These are phyloP conservation scores for Coelopa pilipes DNA, from an alignment of 2,888 invertebrate genomes.

Conservation along the genomic window DNA sequence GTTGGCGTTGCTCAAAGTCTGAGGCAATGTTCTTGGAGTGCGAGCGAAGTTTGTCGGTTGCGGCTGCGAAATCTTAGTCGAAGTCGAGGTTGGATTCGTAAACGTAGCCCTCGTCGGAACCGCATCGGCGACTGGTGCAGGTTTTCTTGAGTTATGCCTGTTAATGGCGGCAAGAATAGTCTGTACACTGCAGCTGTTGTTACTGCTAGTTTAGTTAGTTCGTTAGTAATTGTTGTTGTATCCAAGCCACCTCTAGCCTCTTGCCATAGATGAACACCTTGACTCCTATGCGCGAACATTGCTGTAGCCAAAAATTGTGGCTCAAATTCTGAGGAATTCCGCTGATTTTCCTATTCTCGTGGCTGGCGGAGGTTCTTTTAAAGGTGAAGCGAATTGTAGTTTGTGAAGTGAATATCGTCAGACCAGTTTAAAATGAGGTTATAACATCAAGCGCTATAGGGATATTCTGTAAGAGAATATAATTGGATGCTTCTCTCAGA, in stretches of 20 bases:
- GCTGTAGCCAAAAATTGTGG: constrained; percentile 3
- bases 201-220: no score
- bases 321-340: background rate
- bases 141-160: background rate
- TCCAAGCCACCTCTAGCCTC: background rate
- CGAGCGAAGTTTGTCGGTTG: no score
- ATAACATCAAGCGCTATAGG: no score
- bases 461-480: no score
- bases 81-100: background rate
- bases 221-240: no score
- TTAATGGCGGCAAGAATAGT: background rate
- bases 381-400: no score
- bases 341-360: background rate
- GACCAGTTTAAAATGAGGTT: no score
- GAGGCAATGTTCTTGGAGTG: no score
- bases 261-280: constrained; percentile 44
- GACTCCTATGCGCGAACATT: constrained; percentile 43
- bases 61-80: background rate
- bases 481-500: no score
- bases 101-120: constrained; percentile 30
- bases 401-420: no score
- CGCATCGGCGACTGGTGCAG: constrained; percentile 25
- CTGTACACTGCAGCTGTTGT: background rate
- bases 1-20: no score
- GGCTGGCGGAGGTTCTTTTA: no score